Conservation (phyloP, 1,140 invertebrate species). For the Drosophila sturtevanti region DNA sequence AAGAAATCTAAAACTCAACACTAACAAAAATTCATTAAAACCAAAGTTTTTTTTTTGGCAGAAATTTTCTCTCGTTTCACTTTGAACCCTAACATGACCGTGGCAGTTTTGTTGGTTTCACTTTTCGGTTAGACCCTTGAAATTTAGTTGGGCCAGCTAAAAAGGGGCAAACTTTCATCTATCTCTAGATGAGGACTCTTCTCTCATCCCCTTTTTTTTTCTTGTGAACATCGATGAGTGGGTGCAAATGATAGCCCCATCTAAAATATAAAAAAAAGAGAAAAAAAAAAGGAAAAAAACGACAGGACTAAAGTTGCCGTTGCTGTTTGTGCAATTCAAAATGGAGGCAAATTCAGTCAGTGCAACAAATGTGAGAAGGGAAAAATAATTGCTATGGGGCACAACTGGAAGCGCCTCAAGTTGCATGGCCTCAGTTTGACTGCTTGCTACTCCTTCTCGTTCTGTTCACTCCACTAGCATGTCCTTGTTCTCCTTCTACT, state of each 20-base stretch:
- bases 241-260: slow-evolving; percentile 7
- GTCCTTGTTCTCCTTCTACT: not conserved
- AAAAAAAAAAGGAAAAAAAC: not conserved
- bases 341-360: not conserved
- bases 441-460: not conserved
- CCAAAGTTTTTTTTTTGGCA: not conserved
- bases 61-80: not conserved
- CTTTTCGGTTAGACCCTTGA: slow-evolving; percentile 2
- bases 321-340: not conserved
- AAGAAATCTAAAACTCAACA: not conserved
- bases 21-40: slow-evolving; percentile 6
- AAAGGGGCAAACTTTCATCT: slow-evolving; percentile 2
- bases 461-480: not conserved
- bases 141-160: slow-evolving; percentile 2
- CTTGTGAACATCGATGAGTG: not conserved
- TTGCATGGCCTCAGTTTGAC: slow-evolving; percentile 5
- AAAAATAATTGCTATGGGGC: slow-evolving; percentile 44
- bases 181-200: not conserved
- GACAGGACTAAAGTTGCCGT: not conserved
- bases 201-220: not conserved
- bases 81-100: not conserved
- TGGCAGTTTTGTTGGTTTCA: slow-evolving; percentile 1
- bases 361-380: slow-evolving; percentile 22
- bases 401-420: slow-evolving; percentile 16
- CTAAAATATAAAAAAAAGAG: not conserved